These are phyloP conservation scores for Panurus biarmicus DNA, from an alignment of 2,113 vertebrate species.

Conservation along the genomic window DNA sequence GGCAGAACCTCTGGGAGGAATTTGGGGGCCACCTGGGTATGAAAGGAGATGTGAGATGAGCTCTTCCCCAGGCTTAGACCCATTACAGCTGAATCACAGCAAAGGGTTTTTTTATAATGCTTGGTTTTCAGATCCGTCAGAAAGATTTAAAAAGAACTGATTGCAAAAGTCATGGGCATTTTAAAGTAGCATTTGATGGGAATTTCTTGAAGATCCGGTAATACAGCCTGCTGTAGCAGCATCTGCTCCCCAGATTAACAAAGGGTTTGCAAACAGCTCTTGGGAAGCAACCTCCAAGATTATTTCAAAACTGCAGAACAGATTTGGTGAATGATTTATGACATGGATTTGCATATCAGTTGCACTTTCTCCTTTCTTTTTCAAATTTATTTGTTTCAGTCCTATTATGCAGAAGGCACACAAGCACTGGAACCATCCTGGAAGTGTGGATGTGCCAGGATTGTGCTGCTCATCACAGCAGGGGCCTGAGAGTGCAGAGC, in stretches of 20 bases:
- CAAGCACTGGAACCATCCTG: neutral
- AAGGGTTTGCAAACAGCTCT: neutral
- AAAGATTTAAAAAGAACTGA: neutral
- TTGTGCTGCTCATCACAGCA: neutral
- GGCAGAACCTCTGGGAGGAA: neutral
- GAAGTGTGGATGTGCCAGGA: neutral
- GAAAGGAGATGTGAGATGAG: neutral
- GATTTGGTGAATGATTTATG: neutral
- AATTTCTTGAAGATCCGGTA: neutral
- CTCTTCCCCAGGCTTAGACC: neutral
- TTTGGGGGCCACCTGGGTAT: neutral
- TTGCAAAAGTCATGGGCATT: neutral
- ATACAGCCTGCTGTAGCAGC: neutral
- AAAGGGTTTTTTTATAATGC: neutral
- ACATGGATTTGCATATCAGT: neutral
- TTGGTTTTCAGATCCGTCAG: neutral
- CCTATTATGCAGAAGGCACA: neutral
- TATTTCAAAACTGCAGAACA: neutral
- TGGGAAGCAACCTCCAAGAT: neutral
- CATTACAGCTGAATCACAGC: neutral
- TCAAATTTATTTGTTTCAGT: neutral
- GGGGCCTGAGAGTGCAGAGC: neutral
- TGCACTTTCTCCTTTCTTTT: neutral
- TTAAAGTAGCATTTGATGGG: neutral
- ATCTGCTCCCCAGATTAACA: constrained; percentile 8